These are phyloP conservation scores for Dynastes grantii DNA, from an alignment of 2,888 invertebrate genomes.

Conservation along the genomic window DNA sequence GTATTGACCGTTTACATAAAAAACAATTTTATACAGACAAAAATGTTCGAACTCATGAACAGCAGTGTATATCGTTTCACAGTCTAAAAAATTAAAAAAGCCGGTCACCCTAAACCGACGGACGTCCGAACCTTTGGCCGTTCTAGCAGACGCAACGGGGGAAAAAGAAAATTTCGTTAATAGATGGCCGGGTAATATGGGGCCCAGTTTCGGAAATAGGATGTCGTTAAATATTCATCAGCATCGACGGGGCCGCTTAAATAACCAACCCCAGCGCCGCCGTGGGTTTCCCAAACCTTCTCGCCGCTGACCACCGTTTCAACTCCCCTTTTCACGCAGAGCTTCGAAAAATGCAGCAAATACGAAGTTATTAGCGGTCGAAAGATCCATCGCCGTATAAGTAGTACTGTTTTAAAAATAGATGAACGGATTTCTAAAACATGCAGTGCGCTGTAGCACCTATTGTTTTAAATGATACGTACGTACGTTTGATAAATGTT, in stretches of 20 bases:
- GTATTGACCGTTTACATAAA: too few relatives aligned
- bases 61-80: background rate
- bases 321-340: conserved; percentile 20
- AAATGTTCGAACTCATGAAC: too few relatives aligned
- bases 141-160: background rate
- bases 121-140: background rate
- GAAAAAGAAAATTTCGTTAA: conserved; percentile 40
- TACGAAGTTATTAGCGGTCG: conserved; percentile 28
- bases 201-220: conserved; percentile 41
- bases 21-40: too few relatives aligned
- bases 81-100: conserved; percentile 28
- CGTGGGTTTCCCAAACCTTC: conserved; percentile 1
- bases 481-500: conserved; percentile 6
- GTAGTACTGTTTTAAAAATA: conserved; percentile 15
- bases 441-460: conserved; percentile 1
- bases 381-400: conserved; percentile 18
- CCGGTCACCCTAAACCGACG: background rate
- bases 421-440: conserved; percentile 16
- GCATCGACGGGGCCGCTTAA: conserved; percentile 43
- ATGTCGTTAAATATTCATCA: conserved; percentile 45
- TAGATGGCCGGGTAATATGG: conserved; percentile 35
- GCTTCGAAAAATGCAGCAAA: conserved; percentile 29
- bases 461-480: background rate
- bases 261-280: conserved; percentile 32
- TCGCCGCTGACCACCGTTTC: conserved; percentile 29